Conservation (phyloP, 2,113 vertebrate genomes). For the Nothoprocta perdicaria region DNA sequence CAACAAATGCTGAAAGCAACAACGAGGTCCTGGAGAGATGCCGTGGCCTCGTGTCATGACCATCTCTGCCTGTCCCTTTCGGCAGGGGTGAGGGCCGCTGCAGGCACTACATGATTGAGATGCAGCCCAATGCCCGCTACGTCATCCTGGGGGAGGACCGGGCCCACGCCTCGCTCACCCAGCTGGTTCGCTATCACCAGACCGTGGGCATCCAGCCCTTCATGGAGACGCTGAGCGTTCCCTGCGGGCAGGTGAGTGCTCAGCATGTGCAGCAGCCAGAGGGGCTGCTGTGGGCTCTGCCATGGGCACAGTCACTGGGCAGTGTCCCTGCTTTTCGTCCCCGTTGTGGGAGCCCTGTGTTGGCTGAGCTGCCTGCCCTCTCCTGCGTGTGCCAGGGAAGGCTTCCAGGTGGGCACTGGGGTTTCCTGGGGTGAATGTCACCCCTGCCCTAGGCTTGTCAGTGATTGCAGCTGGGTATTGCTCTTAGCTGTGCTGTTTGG, state of each 20-base stretch:
- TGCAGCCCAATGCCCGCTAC: conserved; percentile 77
- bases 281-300: neutral
- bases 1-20: neutral
- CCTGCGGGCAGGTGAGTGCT: conserved; percentile 73
- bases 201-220: conserved; percentile 77
- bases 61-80: neutral
- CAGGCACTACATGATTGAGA: conserved; percentile 81
- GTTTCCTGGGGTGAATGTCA: neutral
- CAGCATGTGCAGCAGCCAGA: neutral
- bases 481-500: fast-evolving
- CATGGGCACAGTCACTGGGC: fast-evolving
- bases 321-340: neutral
- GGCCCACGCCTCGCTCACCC: conserved; percentile 70
- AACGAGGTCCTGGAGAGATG: fast-evolving
- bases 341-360: fast-evolving
- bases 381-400: neutral
- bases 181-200: conserved; percentile 74
- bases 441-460: neutral
- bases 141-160: conserved; percentile 80
- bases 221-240: conserved; percentile 72
- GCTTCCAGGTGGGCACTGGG: neutral
- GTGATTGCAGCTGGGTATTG: neutral
- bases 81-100: conserved; percentile 67
- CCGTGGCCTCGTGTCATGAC: fast-evolving
- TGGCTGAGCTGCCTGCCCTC: neutral